These are phyloP conservation scores for Ceyx cyanopectus DNA, from an alignment of 2,113 vertebrate genomes.

Conservation along the genomic window DNA sequence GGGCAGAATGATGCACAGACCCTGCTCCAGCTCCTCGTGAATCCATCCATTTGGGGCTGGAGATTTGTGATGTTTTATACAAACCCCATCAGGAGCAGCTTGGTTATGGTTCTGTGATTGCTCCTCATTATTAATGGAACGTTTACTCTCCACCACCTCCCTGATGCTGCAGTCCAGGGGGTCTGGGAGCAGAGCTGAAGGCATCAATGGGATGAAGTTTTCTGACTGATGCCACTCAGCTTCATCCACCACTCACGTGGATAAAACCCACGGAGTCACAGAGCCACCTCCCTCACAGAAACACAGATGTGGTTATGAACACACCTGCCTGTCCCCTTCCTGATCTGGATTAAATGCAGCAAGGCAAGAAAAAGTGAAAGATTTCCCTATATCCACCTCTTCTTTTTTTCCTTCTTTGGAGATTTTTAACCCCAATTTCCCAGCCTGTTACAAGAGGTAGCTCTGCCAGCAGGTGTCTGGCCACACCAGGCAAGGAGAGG, in stretches of 20 bases:
- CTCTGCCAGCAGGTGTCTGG: not conserved
- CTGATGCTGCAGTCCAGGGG: not conserved
- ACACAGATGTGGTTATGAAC: too few relatives aligned
- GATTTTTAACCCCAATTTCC: not conserved
- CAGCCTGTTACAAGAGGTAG: not conserved
- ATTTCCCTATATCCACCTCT: not conserved
- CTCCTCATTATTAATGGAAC: not conserved
- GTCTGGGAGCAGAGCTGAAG: not conserved
- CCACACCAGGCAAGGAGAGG: not conserved
- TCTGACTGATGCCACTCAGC: not conserved
- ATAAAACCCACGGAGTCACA: not conserved
- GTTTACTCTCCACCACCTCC: not conserved
- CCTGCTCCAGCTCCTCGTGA: not conserved
- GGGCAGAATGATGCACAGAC: slow-evolving; percentile 18
- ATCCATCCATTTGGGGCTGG: not conserved
- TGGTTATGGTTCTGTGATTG: not conserved
- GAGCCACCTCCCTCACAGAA: not conserved
- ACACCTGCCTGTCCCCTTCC: not conserved
- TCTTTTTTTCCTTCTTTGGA: not conserved
- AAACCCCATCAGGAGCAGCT: not conserved
- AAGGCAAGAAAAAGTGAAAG: not conserved
- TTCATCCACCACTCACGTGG: accelerated
- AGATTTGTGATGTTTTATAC: not conserved
- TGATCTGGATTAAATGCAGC: not conserved
- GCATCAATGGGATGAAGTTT: not conserved